Evolutionary conservation across 2,797 vertebrate genomes (phyloP).

Genomic region (Avahi laniger): DNA sequence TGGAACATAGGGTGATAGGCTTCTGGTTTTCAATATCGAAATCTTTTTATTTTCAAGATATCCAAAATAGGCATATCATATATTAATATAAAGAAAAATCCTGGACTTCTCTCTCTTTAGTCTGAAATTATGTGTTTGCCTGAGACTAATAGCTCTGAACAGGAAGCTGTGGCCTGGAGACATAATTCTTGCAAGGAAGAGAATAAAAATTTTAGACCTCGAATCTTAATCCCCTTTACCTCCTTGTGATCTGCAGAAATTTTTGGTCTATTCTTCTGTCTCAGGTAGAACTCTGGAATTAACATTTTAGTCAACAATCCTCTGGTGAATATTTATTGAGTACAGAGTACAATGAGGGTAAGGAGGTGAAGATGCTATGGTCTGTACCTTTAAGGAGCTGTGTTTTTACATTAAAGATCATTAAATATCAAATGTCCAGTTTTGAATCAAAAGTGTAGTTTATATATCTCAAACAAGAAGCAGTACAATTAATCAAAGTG

Average conservation of each 20-base stretch:
- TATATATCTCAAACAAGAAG: no score
- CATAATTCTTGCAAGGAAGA: background rate
- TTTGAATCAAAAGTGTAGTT: no score
- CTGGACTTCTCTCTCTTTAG: background rate
- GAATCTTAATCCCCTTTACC: background rate
- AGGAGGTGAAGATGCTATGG: background rate
- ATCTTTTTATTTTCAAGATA: background rate
- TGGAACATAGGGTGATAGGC: rapidly evolving
- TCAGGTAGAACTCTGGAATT: background rate
- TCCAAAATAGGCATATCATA: background rate
- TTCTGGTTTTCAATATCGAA: background rate
- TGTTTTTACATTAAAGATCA: background rate
- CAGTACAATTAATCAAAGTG: no score
- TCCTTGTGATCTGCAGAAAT: background rate
- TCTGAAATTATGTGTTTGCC: background rate
- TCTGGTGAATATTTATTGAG: slow-evolving; percentile 1
- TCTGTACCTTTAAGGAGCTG: background rate
- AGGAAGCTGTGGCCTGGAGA: background rate
- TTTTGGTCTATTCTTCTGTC: background rate
- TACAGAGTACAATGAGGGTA: background rate
- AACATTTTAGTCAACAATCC: background rate
- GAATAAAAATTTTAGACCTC: background rate
- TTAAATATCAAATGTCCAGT: no score
- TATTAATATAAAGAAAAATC: background rate
- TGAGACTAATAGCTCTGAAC: slow-evolving; percentile 1